Conservation (phyloP, 2,113 vertebrate genomes). For the Eretmodus cyanostictus region DNA sequence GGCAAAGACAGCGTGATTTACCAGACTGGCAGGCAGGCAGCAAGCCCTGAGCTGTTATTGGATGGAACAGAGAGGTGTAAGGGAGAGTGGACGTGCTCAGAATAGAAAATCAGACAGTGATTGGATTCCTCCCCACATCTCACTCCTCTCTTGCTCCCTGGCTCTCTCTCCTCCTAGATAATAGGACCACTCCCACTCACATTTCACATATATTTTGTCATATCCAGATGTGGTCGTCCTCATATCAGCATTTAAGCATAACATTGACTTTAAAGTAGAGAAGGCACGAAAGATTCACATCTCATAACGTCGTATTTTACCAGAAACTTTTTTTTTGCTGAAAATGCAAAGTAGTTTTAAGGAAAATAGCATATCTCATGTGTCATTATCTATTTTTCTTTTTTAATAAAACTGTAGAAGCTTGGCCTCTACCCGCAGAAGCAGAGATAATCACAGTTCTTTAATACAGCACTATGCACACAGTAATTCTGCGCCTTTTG, state of each 20-base stretch:
- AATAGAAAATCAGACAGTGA: conserved; percentile 64
- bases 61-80: conserved; percentile 61
- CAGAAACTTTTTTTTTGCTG: neutral
- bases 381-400: neutral
- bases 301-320: neutral
- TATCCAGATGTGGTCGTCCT: conserved; percentile 12
- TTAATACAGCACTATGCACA: neutral
- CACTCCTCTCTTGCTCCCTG: conserved; percentile 35
- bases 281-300: neutral
- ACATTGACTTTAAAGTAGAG: neutral
- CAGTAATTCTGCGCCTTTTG: neutral
- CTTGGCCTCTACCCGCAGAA: neutral
- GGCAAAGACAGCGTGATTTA: conserved; percentile 66
- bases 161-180: conserved; percentile 29
- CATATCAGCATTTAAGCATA: neutral
- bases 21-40: conserved; percentile 59
- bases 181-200: conserved; percentile 52
- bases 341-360: neutral
- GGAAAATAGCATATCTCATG: neutral
- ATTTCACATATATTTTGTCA: conserved; percentile 42
- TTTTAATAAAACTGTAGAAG: neutral
- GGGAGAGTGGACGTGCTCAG: conserved; percentile 59
- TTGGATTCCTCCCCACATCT: conserved; percentile 63
- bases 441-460: neutral
- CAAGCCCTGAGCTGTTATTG: conserved; percentile 58